These are phyloP conservation scores for Diuraphis noxia DNA, from an alignment of 1,140 invertebrate genomes.

Conservation along the genomic window DNA sequence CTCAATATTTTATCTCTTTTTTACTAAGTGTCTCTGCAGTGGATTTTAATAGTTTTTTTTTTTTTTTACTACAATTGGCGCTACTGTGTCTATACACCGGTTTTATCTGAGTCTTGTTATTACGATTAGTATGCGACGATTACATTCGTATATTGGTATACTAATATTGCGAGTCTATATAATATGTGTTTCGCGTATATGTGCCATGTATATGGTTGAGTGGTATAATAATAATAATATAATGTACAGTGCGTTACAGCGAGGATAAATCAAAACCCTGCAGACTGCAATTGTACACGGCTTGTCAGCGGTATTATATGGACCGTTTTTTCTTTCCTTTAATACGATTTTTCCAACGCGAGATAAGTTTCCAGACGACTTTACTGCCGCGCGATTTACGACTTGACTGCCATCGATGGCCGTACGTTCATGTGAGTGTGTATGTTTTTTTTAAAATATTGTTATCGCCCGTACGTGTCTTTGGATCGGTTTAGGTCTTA, in stretches of 20 bases:
- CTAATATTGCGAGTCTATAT: neutral
- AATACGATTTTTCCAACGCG: conserved; percentile 21
- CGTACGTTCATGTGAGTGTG: neutral
- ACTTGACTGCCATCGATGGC: conserved; percentile 36
- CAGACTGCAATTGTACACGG: neutral
- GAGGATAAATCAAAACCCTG: conserved; percentile 29
- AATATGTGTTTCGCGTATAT: neutral
- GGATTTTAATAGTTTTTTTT: neutral
- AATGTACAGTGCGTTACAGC: neutral
- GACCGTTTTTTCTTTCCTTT: conserved; percentile 3
- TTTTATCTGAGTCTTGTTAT: neutral
- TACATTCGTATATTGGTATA: neutral
- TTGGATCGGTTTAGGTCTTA: conserved; percentile 37
- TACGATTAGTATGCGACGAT: neutral
- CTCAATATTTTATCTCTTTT: neutral
- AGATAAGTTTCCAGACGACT: conserved; percentile 53
- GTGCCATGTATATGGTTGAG: neutral
- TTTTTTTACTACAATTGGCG: neutral
- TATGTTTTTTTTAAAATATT: conserved; percentile 31
- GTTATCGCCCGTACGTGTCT: conserved; percentile 52
- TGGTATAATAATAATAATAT: conserved; percentile 1
- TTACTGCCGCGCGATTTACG: conserved; percentile 52
- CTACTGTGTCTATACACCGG: neutral
- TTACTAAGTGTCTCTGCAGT: neutral
- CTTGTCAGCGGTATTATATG: conserved; percentile 27